Conservation (phyloP, 2,888 invertebrate genomes). For the Podabrus alpinus region DNA sequence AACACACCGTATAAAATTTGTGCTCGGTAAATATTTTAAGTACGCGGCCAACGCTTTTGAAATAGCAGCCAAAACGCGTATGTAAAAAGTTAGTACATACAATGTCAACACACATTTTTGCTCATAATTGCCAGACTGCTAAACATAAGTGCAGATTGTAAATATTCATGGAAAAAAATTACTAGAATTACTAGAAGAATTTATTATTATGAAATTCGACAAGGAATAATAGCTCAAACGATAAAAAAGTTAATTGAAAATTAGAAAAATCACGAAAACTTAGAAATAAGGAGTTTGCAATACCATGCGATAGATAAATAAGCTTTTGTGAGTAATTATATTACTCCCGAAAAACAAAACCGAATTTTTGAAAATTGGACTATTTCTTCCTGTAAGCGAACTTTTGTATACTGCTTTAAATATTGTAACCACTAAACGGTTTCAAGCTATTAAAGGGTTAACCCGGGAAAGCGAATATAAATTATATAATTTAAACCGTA, state of each 20-base stretch:
- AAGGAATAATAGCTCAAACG: background rate
- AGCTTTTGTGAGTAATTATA: background rate
- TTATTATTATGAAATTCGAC: background rate
- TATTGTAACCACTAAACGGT: background rate
- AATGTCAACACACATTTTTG: too few species aligned
- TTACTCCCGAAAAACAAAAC: background rate
- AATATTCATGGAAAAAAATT: too few species aligned
- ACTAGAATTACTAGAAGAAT: too few species aligned
- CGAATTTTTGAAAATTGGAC: background rate
- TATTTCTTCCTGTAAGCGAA: background rate
- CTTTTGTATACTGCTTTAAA: background rate
- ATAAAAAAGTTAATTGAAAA: background rate
- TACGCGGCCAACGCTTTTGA: too few species aligned
- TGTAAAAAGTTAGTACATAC: too few species aligned
- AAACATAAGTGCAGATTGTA: too few species aligned
- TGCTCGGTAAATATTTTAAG: too few species aligned
- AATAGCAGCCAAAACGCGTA: too few species aligned
- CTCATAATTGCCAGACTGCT: too few species aligned
- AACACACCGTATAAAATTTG: too few species aligned
- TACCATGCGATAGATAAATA: background rate
- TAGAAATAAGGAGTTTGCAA: background rate
- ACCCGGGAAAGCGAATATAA: background rate
- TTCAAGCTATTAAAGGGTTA: background rate
- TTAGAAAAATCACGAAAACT: background rate
- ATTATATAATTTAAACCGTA: background rate